A percentile compares a stretch with the other conserved stretches of the same genome.
These are phyloP conservation scores for Palaemon carinicauda DNA, from an alignment of 1,140 invertebrate genomes.

Conservation along the genomic window DNA sequence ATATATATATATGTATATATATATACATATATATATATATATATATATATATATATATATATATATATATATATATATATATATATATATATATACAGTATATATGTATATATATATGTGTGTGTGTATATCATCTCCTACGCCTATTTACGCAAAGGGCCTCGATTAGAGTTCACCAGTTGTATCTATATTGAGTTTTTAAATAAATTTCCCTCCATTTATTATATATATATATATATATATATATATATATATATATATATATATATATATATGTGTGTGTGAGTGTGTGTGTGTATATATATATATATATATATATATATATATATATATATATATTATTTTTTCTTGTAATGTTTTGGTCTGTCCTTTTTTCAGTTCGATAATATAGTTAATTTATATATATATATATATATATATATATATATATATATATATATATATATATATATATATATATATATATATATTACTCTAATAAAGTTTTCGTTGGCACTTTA, in stretches of 20 bases:
- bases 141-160: too few relatives aligned
- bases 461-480: too few relatives aligned
- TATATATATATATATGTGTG: background rate
- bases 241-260: conserved; percentile 10
- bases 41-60: conserved; percentile 4
- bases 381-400: background rate
- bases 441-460: too few relatives aligned
- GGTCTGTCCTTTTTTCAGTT: background rate
- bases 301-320: background rate
- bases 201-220: background rate
- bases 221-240: background rate
- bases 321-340: background rate
- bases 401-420: background rate
- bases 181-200: too few relatives aligned
- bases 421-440: too few relatives aligned
- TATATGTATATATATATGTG: too few relatives aligned
- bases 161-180: too few relatives aligned
- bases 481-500: too few relatives aligned
- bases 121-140: too few relatives aligned
- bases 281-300: background rate
- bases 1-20: background rate
- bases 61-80: conserved; percentile 10
- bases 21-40: conserved; percentile 3
- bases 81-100: background rate
- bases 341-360: background rate